Conservation (phyloP, 2,797 vertebrate genomes). For the Sylvia borin region DNA sequence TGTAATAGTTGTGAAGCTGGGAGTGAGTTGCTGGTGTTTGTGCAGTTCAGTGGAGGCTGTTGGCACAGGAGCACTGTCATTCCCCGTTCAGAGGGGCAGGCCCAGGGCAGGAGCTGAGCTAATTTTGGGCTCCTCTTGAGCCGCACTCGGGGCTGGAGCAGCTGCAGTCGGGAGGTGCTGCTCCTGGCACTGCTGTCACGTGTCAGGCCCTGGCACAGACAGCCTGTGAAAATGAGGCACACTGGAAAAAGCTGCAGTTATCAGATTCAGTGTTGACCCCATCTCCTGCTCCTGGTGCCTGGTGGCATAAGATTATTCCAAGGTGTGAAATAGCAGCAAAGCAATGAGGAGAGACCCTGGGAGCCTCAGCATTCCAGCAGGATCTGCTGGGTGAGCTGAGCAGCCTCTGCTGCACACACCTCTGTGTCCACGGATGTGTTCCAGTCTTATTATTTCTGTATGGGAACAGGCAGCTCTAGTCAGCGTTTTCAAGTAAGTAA, state of each 20-base stretch:
- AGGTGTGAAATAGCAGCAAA: background rate
- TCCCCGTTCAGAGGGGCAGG: background rate
- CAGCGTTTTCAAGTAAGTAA: background rate
- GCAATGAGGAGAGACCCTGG: background rate
- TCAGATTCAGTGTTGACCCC: background rate
- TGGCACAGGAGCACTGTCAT: background rate
- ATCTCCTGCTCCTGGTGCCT: background rate
- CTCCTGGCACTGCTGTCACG: background rate
- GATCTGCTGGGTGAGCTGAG: background rate
- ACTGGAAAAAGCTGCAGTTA: background rate
- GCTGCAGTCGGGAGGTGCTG: background rate
- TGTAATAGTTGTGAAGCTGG: background rate
- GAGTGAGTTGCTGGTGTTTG: background rate
- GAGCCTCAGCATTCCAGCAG: background rate
- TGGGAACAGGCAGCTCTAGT: background rate
- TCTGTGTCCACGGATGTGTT: rapidly evolving
- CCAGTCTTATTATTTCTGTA: rapidly evolving
- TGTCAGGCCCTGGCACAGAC: background rate
- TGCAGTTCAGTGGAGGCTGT: background rate
- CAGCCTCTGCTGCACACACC: background rate
- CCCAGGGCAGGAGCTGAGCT: background rate
- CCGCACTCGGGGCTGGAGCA: background rate
- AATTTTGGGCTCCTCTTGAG: constrained; percentile 4
- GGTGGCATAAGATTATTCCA: background rate
- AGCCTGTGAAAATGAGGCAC: background rate